Conservation (phyloP, 2,888 invertebrate genomes). For the Noctua janthina region DNA sequence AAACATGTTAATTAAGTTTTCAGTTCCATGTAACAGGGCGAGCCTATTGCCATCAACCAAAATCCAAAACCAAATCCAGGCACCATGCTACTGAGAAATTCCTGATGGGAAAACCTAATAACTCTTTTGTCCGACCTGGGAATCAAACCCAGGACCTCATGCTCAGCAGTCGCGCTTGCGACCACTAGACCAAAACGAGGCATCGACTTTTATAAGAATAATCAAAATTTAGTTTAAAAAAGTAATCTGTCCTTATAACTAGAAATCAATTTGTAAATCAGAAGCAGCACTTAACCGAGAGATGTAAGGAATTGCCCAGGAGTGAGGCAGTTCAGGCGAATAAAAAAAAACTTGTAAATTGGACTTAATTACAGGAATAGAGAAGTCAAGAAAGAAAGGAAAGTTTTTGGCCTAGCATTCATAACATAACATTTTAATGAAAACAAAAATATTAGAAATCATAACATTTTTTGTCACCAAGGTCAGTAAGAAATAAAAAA, state of each 20-base stretch:
- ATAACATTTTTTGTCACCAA: neutral
- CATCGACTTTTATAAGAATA: neutral
- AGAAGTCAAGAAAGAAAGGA: neutral
- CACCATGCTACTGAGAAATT: too few relatives aligned
- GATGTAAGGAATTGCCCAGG: neutral
- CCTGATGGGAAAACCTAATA: too few relatives aligned
- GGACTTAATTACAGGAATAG: neutral
- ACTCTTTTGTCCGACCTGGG: too few relatives aligned
- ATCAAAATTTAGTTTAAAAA: neutral
- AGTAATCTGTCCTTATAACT: neutral
- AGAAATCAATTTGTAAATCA: neutral
- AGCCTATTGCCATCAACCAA: too few relatives aligned
- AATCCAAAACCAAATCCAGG: too few relatives aligned
- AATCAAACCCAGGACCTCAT: too few relatives aligned
- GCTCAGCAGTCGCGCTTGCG: too few relatives aligned
- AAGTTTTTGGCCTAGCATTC: neutral
- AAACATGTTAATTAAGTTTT: neutral
- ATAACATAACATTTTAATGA: neutral
- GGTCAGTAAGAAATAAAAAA: neutral
- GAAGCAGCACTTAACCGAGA: neutral
- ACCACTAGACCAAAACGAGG: too few relatives aligned
- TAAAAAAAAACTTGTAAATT: neutral
- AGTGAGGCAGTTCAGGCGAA: neutral
- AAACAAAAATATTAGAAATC: neutral
- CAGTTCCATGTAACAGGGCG: too few relatives aligned